These are phyloP conservation scores for Patiria pectinifera DNA, from an alignment of 53 echinoderm and acorn worm species.

Conservation along the genomic window DNA sequence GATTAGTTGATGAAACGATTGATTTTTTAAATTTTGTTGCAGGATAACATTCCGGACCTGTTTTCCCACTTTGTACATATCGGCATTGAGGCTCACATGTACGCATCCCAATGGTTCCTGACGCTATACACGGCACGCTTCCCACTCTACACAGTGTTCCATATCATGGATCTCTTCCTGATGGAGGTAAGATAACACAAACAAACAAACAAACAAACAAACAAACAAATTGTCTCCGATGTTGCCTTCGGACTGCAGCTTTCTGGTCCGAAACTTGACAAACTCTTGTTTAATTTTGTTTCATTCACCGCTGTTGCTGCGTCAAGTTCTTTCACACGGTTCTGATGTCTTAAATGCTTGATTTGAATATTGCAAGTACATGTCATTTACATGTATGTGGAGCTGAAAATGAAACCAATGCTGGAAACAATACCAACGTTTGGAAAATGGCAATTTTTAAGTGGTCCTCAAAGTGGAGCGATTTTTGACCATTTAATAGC, in stretches of 20 bases:
- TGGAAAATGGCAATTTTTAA: no score
- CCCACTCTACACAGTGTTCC: conserved; percentile 93
- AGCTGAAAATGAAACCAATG: no score
- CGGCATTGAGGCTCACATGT: conserved; percentile 98
- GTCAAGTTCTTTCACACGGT: no score
- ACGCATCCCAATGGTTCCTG: conserved; percentile 99
- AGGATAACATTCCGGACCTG: conserved; percentile 93
- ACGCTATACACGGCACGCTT: conserved; percentile 97
- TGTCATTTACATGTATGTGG: no score
- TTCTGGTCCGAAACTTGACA: no score
- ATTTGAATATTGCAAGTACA: no score
- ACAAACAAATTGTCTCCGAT: neutral
- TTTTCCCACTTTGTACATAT: conserved; percentile 90
- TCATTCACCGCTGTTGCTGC: neutral
- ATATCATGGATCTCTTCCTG: conserved; percentile 98
- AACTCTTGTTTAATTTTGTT: neutral
- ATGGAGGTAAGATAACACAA: conserved; percentile 76
- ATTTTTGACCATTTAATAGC: no score
- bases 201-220: neutral
- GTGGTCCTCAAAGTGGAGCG: no score
- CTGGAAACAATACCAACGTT: no score
- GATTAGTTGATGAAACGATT: neutral
- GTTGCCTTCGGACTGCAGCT: no score
- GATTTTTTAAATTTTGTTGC: neutral
- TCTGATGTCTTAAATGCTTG: no score